These are phyloP conservation scores for Loxodonta africana DNA, from an alignment of 2,113 vertebrate genomes.

Conservation along the genomic window DNA sequence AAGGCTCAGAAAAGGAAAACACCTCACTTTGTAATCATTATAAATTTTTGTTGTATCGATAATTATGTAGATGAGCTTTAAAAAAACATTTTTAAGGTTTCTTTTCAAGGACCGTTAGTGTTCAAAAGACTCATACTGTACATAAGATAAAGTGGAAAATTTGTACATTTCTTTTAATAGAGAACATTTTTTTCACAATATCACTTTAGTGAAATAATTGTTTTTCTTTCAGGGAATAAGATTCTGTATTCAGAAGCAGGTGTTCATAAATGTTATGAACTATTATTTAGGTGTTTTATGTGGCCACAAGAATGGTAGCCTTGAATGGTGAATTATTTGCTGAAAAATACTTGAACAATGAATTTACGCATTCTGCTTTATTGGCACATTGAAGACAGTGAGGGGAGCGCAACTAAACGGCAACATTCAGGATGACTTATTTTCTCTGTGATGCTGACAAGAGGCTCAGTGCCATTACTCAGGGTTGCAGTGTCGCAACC, in stretches of 20 bases:
- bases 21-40: slow-evolving; percentile 49
- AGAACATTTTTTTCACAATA: background rate
- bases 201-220: background rate
- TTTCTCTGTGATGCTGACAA: background rate
- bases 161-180: slow-evolving; percentile 40
- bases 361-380: slow-evolving; percentile 28
- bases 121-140: background rate
- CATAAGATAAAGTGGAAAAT: background rate
- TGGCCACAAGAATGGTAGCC: background rate
- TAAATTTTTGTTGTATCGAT: slow-evolving; percentile 63
- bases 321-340: slow-evolving; percentile 54
- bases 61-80: slow-evolving; percentile 58
- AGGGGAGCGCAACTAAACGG: background rate
- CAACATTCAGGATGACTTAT: background rate
- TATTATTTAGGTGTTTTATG: background rate
- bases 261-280: slow-evolving; percentile 4
- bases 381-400: slow-evolving; percentile 41
- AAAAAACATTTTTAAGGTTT: slow-evolving; percentile 35
- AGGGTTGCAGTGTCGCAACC: background rate
- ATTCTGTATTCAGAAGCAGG: slow-evolving; percentile 29
- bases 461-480: background rate
- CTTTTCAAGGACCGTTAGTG: background rate
- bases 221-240: background rate
- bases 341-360: slow-evolving; percentile 62
- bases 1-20: slow-evolving; percentile 38